Percentiles rank a stretch among this genome's conserved stretches.
phyloP scores from a whole-genome alignment of 2,113 vertebrate genomes.

The Falcunculus frontatus region DNA sequence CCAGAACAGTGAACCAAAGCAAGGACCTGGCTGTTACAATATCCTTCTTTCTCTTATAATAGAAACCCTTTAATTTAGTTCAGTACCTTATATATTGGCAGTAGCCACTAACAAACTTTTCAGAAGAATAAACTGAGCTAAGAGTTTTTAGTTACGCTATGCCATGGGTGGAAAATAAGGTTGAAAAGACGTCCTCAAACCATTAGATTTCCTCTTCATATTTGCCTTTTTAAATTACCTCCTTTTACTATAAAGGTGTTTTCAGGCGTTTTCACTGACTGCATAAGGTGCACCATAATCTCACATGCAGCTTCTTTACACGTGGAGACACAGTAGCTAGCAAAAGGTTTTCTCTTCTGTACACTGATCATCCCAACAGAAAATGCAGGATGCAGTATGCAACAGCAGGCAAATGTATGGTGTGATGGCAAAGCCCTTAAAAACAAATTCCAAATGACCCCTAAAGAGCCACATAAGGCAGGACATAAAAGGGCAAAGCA shows the following conservation, averaged over 20 bases:
- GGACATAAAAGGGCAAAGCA: constrained; percentile 32
- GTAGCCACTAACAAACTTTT: neutral
- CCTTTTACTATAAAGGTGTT: neutral
- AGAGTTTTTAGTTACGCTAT: neutral
- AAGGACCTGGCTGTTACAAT: neutral
- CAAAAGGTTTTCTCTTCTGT: neutral
- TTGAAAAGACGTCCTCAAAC: neutral
- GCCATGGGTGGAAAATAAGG: neutral
- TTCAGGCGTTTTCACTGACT: neutral
- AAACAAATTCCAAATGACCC: constrained; percentile 45
- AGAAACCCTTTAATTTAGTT: neutral
- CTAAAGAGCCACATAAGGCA: neutral
- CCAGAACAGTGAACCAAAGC: neutral
- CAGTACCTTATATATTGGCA: neutral
- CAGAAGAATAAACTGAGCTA: neutral
- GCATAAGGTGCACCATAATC: neutral
- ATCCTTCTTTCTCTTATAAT: neutral
- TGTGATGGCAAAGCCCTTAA: constrained; percentile 50
- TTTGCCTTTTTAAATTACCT: neutral
- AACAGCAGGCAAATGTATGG: constrained; percentile 29
- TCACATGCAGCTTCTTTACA: neutral
- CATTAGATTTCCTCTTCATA: neutral
- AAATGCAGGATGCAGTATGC: neutral
- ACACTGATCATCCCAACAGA: neutral
- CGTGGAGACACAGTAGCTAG: neutral